Evolutionary conservation across 2,797 vertebrate species (phyloP).

Genomic region (Pyrocephalus nanus): DNA sequence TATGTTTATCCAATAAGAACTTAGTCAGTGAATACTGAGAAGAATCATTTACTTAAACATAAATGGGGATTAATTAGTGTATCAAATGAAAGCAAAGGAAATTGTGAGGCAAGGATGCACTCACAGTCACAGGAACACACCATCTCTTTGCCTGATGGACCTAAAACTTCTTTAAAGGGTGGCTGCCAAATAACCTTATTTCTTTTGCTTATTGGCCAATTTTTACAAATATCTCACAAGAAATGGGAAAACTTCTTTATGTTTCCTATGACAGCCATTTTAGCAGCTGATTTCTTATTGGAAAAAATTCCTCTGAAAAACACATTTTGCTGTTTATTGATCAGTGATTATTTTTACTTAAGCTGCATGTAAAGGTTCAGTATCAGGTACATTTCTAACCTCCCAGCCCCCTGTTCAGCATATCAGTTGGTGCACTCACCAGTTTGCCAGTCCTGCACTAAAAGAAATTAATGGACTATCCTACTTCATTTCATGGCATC

Average conservation of each 20-base stretch:
- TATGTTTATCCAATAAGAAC: constrained; percentile 42
- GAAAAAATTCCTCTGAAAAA: background rate
- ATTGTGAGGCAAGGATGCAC: background rate
- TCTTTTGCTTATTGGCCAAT: constrained; percentile 42
- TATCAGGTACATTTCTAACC: background rate
- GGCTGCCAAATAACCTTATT: background rate
- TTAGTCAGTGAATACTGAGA: background rate
- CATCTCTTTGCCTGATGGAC: background rate
- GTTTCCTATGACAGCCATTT: background rate
- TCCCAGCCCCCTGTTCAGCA: background rate
- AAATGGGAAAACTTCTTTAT: background rate
- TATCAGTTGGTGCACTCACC: background rate
- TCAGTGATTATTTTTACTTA: background rate
- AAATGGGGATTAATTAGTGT: constrained; percentile 58
- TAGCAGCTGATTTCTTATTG: background rate
- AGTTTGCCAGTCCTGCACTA: background rate
- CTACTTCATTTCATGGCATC: constrained; percentile 4
- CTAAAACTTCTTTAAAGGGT: background rate
- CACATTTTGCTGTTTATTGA: background rate
- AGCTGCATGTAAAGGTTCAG: background rate
- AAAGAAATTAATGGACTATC: constrained; percentile 44
- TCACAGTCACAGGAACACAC: constrained; percentile 11
- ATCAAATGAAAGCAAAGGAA: background rate
- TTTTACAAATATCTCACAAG: constrained; percentile 2
- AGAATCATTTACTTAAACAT: constrained; percentile 36